A percentile compares a stretch with the other conserved stretches of the same genome.
Evolutionary conservation across 2,888 invertebrate genomes (phyloP).

Genomic region (Dicranocentrus wangi): DNA sequence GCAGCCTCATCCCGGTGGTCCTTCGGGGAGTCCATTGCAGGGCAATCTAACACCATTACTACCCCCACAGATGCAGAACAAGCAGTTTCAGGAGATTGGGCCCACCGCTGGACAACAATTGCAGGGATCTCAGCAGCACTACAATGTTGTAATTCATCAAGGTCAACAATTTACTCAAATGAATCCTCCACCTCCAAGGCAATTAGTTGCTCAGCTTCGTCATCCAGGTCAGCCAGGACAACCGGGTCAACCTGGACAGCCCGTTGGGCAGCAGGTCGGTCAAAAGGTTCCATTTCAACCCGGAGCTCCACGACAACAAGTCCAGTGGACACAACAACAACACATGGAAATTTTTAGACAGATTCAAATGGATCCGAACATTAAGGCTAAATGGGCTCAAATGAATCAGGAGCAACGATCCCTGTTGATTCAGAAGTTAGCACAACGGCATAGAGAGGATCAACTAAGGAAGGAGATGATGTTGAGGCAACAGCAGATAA

Average conservation of each 20-base stretch:
- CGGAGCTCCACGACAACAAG: conserved; percentile 16
- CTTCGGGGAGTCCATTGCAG: not conserved
- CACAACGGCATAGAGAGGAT: conserved; percentile 71
- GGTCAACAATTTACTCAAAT: conserved; percentile 59
- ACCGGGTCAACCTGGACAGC: not conserved
- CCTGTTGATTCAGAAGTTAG: conserved; percentile 70
- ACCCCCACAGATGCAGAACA: conserved; percentile 36
- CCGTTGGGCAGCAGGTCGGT: not conserved
- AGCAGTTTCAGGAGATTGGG: conserved; percentile 54
- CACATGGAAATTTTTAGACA: conserved; percentile 72
- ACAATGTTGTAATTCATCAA: conserved; percentile 65
- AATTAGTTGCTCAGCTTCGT: not conserved
- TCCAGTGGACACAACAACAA: conserved; percentile 64
- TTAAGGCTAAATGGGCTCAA: conserved; percentile 71
- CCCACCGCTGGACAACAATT: conserved; percentile 48
- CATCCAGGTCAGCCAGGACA: conserved; percentile 32
- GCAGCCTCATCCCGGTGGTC: conserved; percentile 16
- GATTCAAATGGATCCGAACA: conserved; percentile 70
- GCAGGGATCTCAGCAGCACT: conserved; percentile 55
- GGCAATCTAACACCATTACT: conserved; percentile 40
- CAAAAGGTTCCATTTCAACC: not conserved
- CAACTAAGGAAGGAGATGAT: conserved; percentile 70
- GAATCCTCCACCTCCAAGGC: conserved; percentile 42
- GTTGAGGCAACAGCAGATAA: conserved; percentile 69
- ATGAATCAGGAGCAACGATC: conserved; percentile 70